Base-by-base conservation (phyloP, 2,113 vertebrate genomes). In the Mesoclemmys tuberculata region DNA sequence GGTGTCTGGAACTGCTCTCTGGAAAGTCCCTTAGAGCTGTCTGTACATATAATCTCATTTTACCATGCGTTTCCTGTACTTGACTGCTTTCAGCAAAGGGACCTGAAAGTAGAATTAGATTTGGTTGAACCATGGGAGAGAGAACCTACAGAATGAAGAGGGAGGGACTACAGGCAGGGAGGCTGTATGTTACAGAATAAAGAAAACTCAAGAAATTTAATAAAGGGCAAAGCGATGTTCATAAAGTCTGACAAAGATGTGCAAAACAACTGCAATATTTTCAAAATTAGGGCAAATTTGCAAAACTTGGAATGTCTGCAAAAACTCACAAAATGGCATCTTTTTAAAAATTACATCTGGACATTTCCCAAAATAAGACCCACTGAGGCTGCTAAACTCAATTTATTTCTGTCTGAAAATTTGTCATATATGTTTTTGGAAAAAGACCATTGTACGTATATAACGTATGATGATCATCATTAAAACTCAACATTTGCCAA, bases 1-100 rank as follows among this genome's bases (percentile, higher is more conserved):
- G 80, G 89, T 95, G 95, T 93, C 94, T 92, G 82, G 80, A 95
- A 93, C 82, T 89, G 93, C 93, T 96, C 94, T 93, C 95, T 52
- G 35, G 54, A 85, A 93, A 90, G 55, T 93, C 92, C 35, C 92
- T 71, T 58, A 80, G 93, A 41, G 8, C 85, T 90, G 81, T 58
- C 88, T 95, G 92, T 95, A 44, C 91, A 89, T 97, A 92, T 93
- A 95, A 48, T 49, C 88, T 90, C 82, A 89, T 95, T 87, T 92
- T 84, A 95, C 90, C 92, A 77, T 95, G 90, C 31, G 82, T 64
- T 94, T 19, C 7, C 80, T 68, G 85, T 87, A 75, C 84, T 92
- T 90, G 89, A 92, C 92, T 87, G 79, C 22, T 75, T 29, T 41
- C n/a, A 79, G n/a, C 44, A 58, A 51, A 49, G 0, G 8, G 74